Base-by-base conservation (phyloP, 1,140 invertebrate species). In the Phenacoccus solenopsis region DNA sequence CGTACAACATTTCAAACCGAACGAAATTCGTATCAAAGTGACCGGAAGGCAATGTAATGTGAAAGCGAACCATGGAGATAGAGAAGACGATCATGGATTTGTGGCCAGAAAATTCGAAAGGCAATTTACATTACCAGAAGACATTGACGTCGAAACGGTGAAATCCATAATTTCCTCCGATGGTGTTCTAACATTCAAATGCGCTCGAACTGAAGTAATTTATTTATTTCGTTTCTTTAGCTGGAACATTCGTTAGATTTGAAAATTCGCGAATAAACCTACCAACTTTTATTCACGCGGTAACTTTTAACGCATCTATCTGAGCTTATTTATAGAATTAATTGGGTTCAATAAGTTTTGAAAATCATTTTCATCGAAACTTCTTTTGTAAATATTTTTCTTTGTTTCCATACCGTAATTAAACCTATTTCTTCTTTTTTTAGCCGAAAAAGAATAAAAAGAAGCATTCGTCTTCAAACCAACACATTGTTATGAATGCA, bases 171-270 rank as follows among this genome's bases (percentile, higher is more conserved):
- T 64, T 64, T 64, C 59, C 2, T 64, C 59, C 59, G 59, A 64
- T 64, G 59, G 59, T 27, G 59, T 64, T 24, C 25, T 64, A 64
- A 64, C 59, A 64, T 64, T 64, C 25, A 24, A 27, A 64, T 20
- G 20, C 4, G 25, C 59, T 25, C 21, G 59, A 16, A 10, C 3
- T 24, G 20, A 9, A 24, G 10, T 4, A 25, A 38, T 9, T 10
- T 10, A 38, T n/a, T 10, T 10, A 38, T 38, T 10, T 10, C 9
- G n/a, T n/a, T 10, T 9, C 9, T 38, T 38, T 38, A n/a, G n/a
- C 32, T 10, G 9, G 32, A n/a, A n/a, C 32, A 38, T 38, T 38
- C 32, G 32, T n/a, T n/a, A 38, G n/a, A 10, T n/a, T 38, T n/a
- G n/a, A 38, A 10, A n/a, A n/a, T 38, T 38, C 32, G 9, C n/a